A percentile compares a stretch with the other conserved stretches of the same genome.
phyloP scores from a whole-genome alignment of 35 echinoderm and acorn worm genomes.

The Apostichopus japonicus region DNA sequence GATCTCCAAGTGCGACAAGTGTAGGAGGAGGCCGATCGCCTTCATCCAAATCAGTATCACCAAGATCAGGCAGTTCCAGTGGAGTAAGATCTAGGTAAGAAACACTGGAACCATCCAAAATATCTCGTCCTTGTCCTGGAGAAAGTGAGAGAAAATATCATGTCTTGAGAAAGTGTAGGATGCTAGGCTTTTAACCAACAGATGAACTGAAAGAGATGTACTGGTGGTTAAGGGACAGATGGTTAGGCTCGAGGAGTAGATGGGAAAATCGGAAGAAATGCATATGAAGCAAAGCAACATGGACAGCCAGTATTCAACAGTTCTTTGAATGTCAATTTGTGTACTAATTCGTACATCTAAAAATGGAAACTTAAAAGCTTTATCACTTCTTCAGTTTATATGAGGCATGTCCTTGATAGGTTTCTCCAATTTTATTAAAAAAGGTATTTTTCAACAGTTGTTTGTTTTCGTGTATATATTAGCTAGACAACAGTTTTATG shows the following conservation, averaged over 20 bases:
- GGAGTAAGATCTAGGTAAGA: slow-evolving; percentile 71
- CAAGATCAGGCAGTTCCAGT: slow-evolving; percentile 67
- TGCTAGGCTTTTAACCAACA: too few relatives aligned
- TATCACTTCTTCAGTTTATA: too few relatives aligned
- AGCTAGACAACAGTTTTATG: background rate
- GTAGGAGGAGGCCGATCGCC: slow-evolving; percentile 73
- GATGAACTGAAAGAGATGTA: too few relatives aligned
- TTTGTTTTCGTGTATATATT: background rate
- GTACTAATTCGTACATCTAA: too few relatives aligned
- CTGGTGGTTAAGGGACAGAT: too few relatives aligned
- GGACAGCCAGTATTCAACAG: too few relatives aligned
- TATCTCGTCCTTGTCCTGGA: background rate
- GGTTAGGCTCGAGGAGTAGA: too few relatives aligned
- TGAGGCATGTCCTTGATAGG: too few relatives aligned
- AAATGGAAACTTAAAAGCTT: too few relatives aligned
- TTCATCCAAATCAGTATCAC: slow-evolving; percentile 70
- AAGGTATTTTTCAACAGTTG: background rate
- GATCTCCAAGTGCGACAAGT: slow-evolving; percentile 68
- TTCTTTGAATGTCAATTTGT: too few relatives aligned
- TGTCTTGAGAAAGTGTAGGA: background rate
- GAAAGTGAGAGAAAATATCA: background rate
- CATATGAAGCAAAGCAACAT: too few relatives aligned
- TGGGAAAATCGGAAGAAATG: too few relatives aligned
- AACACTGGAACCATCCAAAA: background rate
- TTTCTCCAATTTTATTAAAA: background rate